Evolutionary conservation across 2,888 invertebrate genomes (phyloP), one percentile per base, ranked within the genome.

Genomic region (Agrotis exclamationis): DNA sequence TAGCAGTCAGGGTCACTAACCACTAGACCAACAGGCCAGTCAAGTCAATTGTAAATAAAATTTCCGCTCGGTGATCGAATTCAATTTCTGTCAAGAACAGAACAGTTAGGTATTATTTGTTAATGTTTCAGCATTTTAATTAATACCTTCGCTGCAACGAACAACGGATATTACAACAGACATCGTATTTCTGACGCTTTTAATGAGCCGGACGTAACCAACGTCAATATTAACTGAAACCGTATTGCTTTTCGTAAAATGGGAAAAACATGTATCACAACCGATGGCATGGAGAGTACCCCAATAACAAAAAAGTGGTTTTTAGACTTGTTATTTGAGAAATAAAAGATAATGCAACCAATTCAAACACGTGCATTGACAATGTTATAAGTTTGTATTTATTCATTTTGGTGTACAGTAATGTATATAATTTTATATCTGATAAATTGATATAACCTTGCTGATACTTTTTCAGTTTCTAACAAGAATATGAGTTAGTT

Each of bases 11-110:
- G n/a, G n/a, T n/a, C n/a, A n/a, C n/a, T n/a, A n/a, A n/a, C n/a
- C n/a, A n/a, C n/a, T n/a, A n/a, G n/a, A n/a, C n/a, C n/a, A n/a
- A n/a, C n/a, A n/a, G n/a, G n/a, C n/a, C n/a, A n/a, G n/a, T n/a
- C n/a, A n/a, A n/a, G n/a, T n/a, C n/a, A n/a, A 62, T 65, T 45
- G 53, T 56, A 58, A 57, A 72, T 70, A 70, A 65, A 63, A 60
- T 56, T 74, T 73, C 22, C 51, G 59, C 67, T 60, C 58, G 20
- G 28, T 18, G 22, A 18, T 6, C 39, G 69, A 65, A 74, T 69
- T 70, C 18, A 67, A 71, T 71, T 63, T 63, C 24, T 51, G 16
- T 64, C 24, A 33, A 33, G 28, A 50, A 68, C 50, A 4, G 22
- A 33, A 60, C 44, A 63, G n/a, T 33, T n/a, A 33, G n/a, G 33